A percentile compares a stretch with the other conserved stretches of the same genome.
Evolutionary conservation across 2,797 vertebrate species (phyloP).

Genomic region (Arremon aurantiirostris): DNA sequence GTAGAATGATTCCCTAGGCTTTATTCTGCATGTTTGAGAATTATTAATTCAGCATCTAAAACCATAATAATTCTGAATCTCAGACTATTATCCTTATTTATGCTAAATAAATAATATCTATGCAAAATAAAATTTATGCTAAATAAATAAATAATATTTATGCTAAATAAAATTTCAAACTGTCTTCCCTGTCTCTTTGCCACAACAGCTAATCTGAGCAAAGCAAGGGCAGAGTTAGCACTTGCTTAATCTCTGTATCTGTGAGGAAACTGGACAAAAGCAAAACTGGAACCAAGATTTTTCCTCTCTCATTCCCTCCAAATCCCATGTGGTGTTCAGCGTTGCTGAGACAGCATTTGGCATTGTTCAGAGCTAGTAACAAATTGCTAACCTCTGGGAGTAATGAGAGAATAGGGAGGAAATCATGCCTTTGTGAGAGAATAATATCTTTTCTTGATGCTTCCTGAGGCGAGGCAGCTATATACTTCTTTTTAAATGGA

Average conservation of each 20-base stretch:
- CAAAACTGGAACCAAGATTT: background rate
- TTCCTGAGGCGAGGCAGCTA: background rate
- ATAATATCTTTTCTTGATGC: background rate
- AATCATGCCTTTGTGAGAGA: background rate
- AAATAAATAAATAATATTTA: no score
- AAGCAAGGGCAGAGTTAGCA: background rate
- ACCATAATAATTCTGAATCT: background rate
- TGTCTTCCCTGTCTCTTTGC: background rate
- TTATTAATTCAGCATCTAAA: background rate
- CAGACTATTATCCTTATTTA: background rate
- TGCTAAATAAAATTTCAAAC: background rate
- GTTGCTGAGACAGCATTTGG: constrained; percentile 28
- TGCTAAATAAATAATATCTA: no score
- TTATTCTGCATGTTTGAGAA: background rate
- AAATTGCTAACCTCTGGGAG: background rate
- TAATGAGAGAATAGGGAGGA: background rate
- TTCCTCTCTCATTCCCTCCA: background rate
- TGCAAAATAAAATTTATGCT: no score
- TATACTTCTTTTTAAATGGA: background rate
- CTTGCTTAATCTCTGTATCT: background rate
- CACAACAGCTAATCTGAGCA: background rate
- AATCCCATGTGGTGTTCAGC: background rate
- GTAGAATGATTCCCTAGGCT: background rate
- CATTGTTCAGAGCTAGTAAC: background rate
- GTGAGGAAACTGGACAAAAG: background rate